These are phyloP conservation scores for Ophion slaviceki DNA, from an alignment of 2,888 invertebrate species.

Conservation along the genomic window DNA sequence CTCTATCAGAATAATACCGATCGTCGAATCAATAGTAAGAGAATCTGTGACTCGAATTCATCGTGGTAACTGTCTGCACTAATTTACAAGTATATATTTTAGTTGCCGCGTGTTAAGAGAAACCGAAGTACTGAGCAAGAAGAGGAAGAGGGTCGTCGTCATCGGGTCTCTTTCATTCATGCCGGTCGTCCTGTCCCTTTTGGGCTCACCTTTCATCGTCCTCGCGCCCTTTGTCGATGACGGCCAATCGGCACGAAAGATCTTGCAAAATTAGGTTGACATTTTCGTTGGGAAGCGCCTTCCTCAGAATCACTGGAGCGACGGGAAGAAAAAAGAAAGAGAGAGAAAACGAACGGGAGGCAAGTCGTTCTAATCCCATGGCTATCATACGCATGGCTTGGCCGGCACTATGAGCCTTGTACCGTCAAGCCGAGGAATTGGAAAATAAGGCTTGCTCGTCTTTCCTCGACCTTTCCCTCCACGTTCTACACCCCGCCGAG, in stretches of 20 bases:
- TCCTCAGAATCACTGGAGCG: conserved; percentile 71
- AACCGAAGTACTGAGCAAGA: background rate
- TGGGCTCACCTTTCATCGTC: conserved; percentile 35
- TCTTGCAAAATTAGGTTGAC: conserved; percentile 81
- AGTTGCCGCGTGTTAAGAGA: background rate
- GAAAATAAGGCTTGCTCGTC: conserved; percentile 72
- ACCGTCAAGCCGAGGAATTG: conserved; percentile 72
- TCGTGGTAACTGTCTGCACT: background rate
- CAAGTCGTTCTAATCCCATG: conserved; percentile 79
- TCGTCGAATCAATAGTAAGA: too few species aligned
- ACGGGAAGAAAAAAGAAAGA: conserved; percentile 53
- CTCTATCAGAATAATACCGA: too few species aligned
- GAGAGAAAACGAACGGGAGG: conserved; percentile 40
- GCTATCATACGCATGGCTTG: conserved; percentile 80
- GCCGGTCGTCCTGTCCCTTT: conserved; percentile 40
- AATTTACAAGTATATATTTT: conserved; percentile 1
- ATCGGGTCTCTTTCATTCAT: conserved; percentile 40
- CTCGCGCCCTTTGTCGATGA: conserved; percentile 47
- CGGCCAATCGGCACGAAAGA: conserved; percentile 71
- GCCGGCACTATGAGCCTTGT: conserved; percentile 72
- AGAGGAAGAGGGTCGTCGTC: conserved; percentile 30
- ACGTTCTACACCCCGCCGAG: conserved; percentile 64
- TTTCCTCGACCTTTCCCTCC: conserved; percentile 48
- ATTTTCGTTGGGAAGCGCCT: conserved; percentile 76
- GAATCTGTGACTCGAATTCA: too few species aligned